Conservation (phyloP, 2,888 invertebrate genomes). For the Meloe dianella region DNA sequence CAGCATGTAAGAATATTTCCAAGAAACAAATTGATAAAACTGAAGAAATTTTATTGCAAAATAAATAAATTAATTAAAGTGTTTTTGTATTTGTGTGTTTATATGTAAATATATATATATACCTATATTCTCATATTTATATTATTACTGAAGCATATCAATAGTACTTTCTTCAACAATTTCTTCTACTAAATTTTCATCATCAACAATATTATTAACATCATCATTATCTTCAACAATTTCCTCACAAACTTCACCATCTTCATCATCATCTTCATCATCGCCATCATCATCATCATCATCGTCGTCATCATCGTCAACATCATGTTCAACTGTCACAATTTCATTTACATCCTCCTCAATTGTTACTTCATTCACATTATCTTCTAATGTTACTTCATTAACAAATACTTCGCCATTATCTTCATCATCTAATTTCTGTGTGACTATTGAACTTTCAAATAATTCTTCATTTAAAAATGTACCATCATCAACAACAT, state of each 20-base stretch:
- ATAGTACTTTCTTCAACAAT: conserved; percentile 20
- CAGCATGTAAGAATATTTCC: conserved; percentile 31
- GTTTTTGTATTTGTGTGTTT: not conserved
- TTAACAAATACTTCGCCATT: conserved; percentile 51
- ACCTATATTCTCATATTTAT: not conserved
- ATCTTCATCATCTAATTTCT: conserved; percentile 46
- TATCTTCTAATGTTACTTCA: conserved; percentile 57
- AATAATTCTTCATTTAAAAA: conserved; percentile 52
- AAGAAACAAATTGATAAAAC: not conserved
- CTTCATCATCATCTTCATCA: not conserved
- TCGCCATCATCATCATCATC: conserved; percentile 37
- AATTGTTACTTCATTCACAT: conserved; percentile 51
- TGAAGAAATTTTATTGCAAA: conserved; percentile 23
- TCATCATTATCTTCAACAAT: conserved; percentile 26
- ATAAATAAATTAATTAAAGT: conserved; percentile 34
- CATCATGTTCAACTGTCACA: conserved; percentile 29
- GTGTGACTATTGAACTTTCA: conserved; percentile 45
- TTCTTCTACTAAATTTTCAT: conserved; percentile 18
- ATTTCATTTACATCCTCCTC: conserved; percentile 45
- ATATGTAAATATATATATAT: not conserved
- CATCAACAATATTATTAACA: conserved; percentile 8
- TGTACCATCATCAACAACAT: conserved; percentile 43
- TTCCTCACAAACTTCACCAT: conserved; percentile 20
- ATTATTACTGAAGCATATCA: conserved; percentile 30
- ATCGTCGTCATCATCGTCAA: conserved; percentile 5